Conservation (phyloP, 2,113 vertebrate genomes). For the Percopsis transmontana region DNA sequence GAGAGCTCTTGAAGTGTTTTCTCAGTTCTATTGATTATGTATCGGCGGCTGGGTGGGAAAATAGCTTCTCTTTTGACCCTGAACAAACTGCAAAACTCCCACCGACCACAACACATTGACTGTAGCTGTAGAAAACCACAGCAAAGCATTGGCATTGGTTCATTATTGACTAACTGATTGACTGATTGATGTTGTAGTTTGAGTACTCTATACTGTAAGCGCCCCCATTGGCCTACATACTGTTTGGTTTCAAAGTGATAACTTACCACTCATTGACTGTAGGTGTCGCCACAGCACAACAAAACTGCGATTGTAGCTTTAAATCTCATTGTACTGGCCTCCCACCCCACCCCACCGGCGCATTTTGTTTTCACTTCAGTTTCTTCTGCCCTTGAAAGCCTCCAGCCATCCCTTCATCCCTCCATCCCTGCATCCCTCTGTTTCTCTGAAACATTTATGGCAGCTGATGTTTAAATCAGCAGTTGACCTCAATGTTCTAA, state of each 20-base stretch:
- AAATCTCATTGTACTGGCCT: too few relatives aligned
- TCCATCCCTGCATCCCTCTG: conserved; percentile 42
- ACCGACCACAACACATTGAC: conserved; percentile 37
- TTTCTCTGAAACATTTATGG: conserved; percentile 74
- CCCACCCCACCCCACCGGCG: not conserved
- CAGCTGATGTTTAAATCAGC: conserved; percentile 75
- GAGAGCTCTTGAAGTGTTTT: conserved; percentile 31
- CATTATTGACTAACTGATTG: too few relatives aligned
- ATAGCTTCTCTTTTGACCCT: conserved; percentile 56
- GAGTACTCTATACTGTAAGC: too few relatives aligned
- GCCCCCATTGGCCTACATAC: too few relatives aligned
- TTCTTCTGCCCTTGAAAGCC: conserved; percentile 8
- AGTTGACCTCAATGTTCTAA: conserved; percentile 54
- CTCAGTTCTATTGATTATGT: conserved; percentile 51
- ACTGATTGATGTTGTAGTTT: too few relatives aligned
- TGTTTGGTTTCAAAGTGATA: too few relatives aligned
- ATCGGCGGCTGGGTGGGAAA: conserved; percentile 35
- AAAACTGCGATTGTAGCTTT: too few relatives aligned
- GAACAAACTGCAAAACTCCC: conserved; percentile 47
- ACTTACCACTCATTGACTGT: not conserved
- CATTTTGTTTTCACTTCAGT: not conserved
- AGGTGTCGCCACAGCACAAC: too few relatives aligned
- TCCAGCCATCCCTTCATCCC: conserved; percentile 43
- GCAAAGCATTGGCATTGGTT: not conserved
- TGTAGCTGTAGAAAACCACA: not conserved